A percentile compares a stretch with the other conserved stretches of the same genome.
Conservation (phyloP, 2,888 invertebrate genomes). For the Muscina levida region DNA sequence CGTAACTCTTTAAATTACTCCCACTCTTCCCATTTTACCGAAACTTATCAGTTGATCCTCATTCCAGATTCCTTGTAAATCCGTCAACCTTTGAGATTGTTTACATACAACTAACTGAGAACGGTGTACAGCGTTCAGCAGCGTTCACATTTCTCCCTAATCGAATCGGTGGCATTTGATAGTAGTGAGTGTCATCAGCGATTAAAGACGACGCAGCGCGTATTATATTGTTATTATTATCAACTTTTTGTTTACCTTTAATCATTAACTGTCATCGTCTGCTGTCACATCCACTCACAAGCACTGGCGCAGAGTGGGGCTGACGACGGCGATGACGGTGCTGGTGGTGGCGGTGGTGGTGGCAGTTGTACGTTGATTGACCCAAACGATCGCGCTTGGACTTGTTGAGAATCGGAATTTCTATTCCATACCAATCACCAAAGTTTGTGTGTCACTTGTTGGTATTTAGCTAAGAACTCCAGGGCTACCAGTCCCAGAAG, state of each 20-base stretch:
- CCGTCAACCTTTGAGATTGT: constrained; percentile 56
- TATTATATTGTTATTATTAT: constrained; percentile 17
- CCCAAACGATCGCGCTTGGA: constrained; percentile 41
- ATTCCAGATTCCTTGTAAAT: constrained; percentile 35
- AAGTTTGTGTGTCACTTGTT: constrained; percentile 58
- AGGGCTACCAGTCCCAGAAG: constrained; percentile 9
- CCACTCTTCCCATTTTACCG: no score
- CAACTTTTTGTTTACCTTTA: constrained; percentile 60
- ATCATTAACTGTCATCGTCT: constrained; percentile 66
- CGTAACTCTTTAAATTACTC: no score
- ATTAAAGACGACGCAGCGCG: constrained; percentile 22
- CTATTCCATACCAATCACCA: constrained; percentile 59
- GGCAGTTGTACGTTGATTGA: constrained; percentile 36
- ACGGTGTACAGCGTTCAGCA: constrained; percentile 35
- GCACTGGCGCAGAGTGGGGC: constrained; percentile 15
- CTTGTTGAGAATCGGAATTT: constrained; percentile 64
- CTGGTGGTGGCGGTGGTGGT: constrained; percentile 39
- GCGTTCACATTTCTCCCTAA: constrained; percentile 59
- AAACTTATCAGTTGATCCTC: constrained; percentile 24
- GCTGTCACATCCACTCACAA: constrained; percentile 54
- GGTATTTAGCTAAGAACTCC: constrained; percentile 24
- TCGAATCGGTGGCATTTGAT: constrained; percentile 57
- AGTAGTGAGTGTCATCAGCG: constrained; percentile 50
- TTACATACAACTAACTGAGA: constrained; percentile 54
- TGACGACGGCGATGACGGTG: constrained; percentile 42